Evolutionary conservation across 1,140 invertebrate genomes (phyloP).

Genomic region (Drosophila saltans): DNA sequence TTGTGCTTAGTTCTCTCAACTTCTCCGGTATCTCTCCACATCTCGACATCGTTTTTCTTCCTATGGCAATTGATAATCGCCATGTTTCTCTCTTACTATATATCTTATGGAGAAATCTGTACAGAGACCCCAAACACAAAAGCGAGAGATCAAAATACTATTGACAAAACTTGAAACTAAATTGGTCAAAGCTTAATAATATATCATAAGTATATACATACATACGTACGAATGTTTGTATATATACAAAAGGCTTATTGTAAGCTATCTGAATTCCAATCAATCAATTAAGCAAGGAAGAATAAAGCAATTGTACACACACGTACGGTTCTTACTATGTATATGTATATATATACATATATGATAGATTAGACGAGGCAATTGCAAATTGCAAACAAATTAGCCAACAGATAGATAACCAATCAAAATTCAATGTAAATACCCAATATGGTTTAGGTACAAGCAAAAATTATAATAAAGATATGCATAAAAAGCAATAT

Average conservation of each 20-base stretch:
- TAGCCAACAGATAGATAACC: background rate
- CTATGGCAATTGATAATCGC: conserved; percentile 51
- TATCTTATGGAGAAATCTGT: conserved; percentile 35
- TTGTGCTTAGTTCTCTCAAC: conserved; percentile 48
- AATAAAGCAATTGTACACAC: conserved; percentile 4
- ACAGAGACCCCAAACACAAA: background rate
- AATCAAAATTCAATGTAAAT: background rate
- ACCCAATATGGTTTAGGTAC: background rate
- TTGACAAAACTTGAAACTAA: background rate
- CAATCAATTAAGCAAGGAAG: conserved; percentile 36
- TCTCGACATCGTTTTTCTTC: conserved; percentile 17
- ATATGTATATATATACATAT: background rate
- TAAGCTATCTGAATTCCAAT: conserved; percentile 26
- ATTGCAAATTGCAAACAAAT: conserved; percentile 3
- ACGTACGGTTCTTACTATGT: background rate
- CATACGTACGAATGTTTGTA: too few relatives aligned
- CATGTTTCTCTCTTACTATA: conserved; percentile 12
- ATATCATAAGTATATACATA: too few relatives aligned
- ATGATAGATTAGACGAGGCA: background rate
- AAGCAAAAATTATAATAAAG: background rate
- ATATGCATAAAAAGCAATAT: too few relatives aligned
- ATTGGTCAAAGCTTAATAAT: conserved; percentile 4
- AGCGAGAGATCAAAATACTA: background rate
- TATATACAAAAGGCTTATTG: background rate
- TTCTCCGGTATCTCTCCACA: conserved; percentile 4